These are phyloP conservation scores for Chaunax sp. DNA, from an alignment of 2,797 vertebrate genomes.

Conservation along the genomic window DNA sequence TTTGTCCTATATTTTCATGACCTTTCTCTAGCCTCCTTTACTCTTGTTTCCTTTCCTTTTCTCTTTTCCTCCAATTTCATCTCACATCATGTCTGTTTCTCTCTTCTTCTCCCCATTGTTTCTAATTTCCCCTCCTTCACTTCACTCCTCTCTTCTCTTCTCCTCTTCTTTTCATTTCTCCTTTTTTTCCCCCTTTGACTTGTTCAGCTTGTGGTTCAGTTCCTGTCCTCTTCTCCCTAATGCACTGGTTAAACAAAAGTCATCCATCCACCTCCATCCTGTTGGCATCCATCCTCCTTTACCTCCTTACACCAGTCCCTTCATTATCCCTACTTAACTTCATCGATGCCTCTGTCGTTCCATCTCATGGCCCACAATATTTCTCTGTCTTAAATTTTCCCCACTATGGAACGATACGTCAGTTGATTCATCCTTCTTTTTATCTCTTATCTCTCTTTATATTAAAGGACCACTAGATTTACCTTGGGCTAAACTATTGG, in stretches of 20 bases:
- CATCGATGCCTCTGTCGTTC: neutral
- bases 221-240: neutral
- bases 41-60: neutral
- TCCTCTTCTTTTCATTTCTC: neutral
- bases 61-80: no score
- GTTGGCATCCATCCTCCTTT: neutral
- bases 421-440: constrained; percentile 22
- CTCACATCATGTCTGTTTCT: neutral
- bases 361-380: constrained; percentile 1
- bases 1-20: neutral
- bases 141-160: no score
- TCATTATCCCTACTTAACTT: neutral
- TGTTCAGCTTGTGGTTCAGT: neutral
- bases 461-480: constrained; percentile 47
- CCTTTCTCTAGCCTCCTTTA: neutral
- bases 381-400: neutral
- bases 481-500: constrained; percentile 64
- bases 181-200: neutral
- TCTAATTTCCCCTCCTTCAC: fast-evolving
- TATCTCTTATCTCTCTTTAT: constrained; percentile 22
- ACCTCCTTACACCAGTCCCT: neutral
- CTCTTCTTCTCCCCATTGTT: neutral
- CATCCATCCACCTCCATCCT: constrained; percentile 22
- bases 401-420: constrained; percentile 20
- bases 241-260: no score